Evolutionary conservation across 1,140 invertebrate species (phyloP).

Genomic region (Atta cephalotes): DNA sequence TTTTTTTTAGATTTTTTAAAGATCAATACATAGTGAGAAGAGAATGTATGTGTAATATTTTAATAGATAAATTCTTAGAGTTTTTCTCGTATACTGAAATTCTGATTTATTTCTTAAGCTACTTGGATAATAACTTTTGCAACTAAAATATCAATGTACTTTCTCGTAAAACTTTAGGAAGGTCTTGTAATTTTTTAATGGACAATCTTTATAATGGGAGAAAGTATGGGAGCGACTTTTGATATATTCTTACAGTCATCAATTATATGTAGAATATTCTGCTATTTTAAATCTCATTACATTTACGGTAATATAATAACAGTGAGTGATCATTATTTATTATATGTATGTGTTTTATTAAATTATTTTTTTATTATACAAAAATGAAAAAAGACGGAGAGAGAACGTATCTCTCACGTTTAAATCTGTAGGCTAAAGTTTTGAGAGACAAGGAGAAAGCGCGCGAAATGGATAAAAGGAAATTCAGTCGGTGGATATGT

Average conservation of each 20-base stretch:
- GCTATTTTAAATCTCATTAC: not conserved
- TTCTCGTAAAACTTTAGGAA: not conserved
- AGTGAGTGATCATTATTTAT: not conserved
- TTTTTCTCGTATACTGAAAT: not conserved
- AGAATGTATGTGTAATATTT: not conserved
- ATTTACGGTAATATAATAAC: not conserved
- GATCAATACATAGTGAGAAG: not conserved
- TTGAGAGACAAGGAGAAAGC: constrained; percentile 47
- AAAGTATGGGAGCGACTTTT: constrained; percentile 17
- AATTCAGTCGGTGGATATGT: constrained; percentile 40
- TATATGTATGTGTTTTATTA: not conserved
- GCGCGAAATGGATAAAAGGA: constrained; percentile 48
- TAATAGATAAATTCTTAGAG: not conserved
- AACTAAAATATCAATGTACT: not conserved
- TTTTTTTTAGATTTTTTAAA: not conserved
- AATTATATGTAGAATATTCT: not conserved
- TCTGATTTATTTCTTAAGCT: constrained; percentile 1
- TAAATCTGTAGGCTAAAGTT: constrained; percentile 14
- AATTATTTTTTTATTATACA: not conserved
- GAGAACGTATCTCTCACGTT: not conserved
- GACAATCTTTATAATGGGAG: constrained; percentile 30
- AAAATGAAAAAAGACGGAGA: not conserved
- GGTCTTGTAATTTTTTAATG: not conserved
- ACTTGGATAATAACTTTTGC: not conserved
- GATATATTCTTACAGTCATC: not conserved